phyloP scores from a whole-genome alignment of 2,888 invertebrate genomes.

The Parochlus steinenii region DNA sequence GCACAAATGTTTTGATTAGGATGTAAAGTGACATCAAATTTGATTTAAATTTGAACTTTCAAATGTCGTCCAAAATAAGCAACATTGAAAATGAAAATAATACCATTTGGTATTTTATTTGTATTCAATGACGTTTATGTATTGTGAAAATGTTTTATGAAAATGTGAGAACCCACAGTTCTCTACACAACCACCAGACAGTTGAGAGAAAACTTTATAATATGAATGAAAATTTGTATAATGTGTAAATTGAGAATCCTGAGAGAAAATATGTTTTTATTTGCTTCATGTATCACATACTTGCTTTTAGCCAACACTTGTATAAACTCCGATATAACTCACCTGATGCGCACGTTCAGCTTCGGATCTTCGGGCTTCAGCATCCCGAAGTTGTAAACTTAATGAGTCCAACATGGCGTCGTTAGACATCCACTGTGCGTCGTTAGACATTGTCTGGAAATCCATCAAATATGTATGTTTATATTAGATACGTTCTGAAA shows the following conservation, averaged over 20 bases:
- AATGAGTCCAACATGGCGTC: slow-evolving; percentile 38
- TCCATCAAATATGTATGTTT: not conserved
- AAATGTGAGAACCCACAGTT: not conserved
- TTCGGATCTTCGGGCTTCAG: slow-evolving; percentile 59
- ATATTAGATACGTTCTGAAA: not conserved
- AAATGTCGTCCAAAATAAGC: too few species aligned
- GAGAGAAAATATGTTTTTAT: too few species aligned
- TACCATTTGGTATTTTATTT: not conserved
- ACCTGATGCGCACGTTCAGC: slow-evolving; percentile 56
- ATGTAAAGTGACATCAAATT: too few species aligned
- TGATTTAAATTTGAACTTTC: too few species aligned
- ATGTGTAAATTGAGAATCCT: too few species aligned
- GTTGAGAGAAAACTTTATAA: not conserved
- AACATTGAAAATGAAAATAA: too few species aligned
- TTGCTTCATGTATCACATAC: too few species aligned
- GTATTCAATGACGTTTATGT: not conserved
- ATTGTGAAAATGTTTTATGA: not conserved
- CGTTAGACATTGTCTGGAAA: slow-evolving; percentile 25
- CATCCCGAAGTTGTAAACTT: slow-evolving; percentile 60
- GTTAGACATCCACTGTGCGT: slow-evolving; percentile 16
- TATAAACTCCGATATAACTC: too few species aligned
- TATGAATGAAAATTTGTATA: too few species aligned
- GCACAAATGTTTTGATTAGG: too few species aligned
- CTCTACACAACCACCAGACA: not conserved
- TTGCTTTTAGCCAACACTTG: too few species aligned